Evolutionary conservation across 2,797 vertebrate genomes (phyloP).

Genomic region (Cyprinodon diabolis): DNA sequence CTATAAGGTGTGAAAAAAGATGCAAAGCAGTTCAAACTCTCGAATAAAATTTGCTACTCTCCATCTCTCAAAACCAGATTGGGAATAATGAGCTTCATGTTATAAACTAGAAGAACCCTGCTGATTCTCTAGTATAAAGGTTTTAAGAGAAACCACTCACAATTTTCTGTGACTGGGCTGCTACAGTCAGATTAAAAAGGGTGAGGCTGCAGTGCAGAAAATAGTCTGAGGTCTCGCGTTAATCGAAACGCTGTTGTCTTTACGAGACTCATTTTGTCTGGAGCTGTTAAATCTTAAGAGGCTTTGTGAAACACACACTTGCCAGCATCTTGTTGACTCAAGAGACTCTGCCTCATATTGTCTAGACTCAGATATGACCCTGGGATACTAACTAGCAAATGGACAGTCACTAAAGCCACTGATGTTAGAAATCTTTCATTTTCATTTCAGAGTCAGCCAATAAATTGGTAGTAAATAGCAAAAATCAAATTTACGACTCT

Average conservation of each 20-base stretch:
- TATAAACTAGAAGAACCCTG: not conserved
- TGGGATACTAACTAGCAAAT: not conserved
- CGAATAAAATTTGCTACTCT: not conserved
- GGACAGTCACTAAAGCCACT: not conserved
- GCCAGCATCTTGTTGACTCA: not conserved
- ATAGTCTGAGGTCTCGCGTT: not conserved
- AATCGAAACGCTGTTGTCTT: not conserved
- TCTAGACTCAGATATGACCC: not conserved
- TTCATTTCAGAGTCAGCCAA: not conserved
- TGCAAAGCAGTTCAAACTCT: not conserved
- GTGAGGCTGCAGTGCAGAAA: slow-evolving; percentile 6
- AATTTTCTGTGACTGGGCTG: not conserved
- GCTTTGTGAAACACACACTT: not conserved
- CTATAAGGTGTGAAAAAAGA: not conserved
- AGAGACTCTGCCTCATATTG: not conserved
- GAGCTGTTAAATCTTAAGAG: slow-evolving; percentile 1
- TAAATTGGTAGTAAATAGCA: not conserved
- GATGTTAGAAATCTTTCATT: not conserved
- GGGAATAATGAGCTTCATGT: not conserved
- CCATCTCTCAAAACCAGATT: not conserved
- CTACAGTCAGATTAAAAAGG: slow-evolving; percentile 5
- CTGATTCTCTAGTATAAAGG: not conserved
- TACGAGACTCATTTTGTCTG: slow-evolving; percentile 9
- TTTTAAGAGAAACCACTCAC: not conserved
- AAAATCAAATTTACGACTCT: not conserved